phyloP scores from a whole-genome alignment of 2,797 vertebrate species.

The Muscicapa comitata region DNA sequence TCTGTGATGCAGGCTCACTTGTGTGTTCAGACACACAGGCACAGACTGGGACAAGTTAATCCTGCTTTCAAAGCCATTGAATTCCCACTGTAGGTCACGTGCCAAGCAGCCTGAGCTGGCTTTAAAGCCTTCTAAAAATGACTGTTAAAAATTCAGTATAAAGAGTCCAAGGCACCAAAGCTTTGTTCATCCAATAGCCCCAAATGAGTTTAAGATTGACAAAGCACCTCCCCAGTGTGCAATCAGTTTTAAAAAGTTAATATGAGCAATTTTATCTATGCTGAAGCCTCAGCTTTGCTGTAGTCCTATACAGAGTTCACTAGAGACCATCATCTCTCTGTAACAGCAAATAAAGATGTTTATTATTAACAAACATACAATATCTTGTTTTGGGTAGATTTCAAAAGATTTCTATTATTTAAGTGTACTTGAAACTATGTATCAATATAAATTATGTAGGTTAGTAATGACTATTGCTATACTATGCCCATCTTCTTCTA shows the following conservation, averaged over 20 bases:
- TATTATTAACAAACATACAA: background rate
- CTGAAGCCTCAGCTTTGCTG: background rate
- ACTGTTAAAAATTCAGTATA: background rate
- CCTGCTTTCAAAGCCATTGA: background rate
- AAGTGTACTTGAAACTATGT: background rate
- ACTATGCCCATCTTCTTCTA: background rate
- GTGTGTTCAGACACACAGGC: background rate
- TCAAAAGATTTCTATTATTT: background rate
- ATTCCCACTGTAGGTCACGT: background rate
- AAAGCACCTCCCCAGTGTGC: background rate
- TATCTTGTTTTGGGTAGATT: background rate
- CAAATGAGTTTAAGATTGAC: background rate
- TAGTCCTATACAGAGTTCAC: background rate
- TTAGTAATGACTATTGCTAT: background rate
- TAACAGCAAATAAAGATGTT: background rate
- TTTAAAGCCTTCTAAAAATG: background rate
- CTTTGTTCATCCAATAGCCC: background rate
- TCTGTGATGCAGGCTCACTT: background rate
- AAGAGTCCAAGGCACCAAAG: background rate
- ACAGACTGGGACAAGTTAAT: background rate
- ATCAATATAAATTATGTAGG: background rate
- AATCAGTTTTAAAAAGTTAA: background rate
- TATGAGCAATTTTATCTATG: background rate
- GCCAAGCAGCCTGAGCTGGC: background rate
- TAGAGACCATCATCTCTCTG: background rate